Evolutionary conservation across 2,888 invertebrate species (phyloP).

Genomic region (Petrophora chlorosata): DNA sequence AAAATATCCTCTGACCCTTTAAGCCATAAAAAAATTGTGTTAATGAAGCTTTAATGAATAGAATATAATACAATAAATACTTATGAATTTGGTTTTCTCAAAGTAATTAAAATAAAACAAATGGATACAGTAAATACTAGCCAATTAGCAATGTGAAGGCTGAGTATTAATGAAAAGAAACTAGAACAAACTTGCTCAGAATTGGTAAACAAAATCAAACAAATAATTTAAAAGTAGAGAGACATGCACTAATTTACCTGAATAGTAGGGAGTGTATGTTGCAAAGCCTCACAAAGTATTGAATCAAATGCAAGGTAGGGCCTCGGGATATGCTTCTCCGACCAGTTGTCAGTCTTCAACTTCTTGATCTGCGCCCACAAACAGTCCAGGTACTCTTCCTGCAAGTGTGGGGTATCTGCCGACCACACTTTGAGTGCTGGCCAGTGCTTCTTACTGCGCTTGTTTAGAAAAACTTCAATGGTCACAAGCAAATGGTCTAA

Average conservation of each 20-base stretch:
- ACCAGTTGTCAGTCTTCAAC: constrained; percentile 96
- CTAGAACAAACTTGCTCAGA: too few relatives aligned
- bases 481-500: constrained; percentile 94
- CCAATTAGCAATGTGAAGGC: too few relatives aligned
- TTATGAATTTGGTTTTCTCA: too few relatives aligned
- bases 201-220: too few relatives aligned
- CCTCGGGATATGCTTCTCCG: constrained; percentile 97
- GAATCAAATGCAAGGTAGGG: constrained; percentile 98
- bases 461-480: constrained; percentile 95
- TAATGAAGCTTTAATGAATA: too few relatives aligned
- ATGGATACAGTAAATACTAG: too few relatives aligned
- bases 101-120: too few relatives aligned
- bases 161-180: too few relatives aligned
- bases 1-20: too few relatives aligned
- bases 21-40: too few relatives aligned
- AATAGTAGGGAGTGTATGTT: constrained; percentile 96
- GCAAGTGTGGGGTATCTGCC: constrained; percentile 96
- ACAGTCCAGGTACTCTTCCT: constrained; percentile 98
- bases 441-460: constrained; percentile 96
- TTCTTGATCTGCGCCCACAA: constrained; percentile 94
- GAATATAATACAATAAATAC: too few relatives aligned
- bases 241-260: constrained; percentile 52
- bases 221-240: too few relatives aligned
- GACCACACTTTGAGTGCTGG: constrained; percentile 97
- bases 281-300: constrained; percentile 96